Conservation (phyloP, 2,113 vertebrate species). For the Ailurus styani region DNA sequence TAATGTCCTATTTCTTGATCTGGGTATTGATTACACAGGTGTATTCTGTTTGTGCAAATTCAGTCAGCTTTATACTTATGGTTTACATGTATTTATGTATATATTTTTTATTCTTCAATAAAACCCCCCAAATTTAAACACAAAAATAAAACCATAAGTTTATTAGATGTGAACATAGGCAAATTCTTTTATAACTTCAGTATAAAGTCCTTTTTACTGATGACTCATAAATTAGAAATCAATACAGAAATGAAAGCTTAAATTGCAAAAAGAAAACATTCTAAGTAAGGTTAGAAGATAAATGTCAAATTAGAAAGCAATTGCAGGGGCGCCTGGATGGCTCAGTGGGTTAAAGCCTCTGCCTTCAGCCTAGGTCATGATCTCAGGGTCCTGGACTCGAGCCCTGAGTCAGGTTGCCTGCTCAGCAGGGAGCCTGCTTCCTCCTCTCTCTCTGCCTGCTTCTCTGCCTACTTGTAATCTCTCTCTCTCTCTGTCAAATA, state of each 20-base stretch:
- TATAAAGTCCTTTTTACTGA: background rate
- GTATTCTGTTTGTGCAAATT: background rate
- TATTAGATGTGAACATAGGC: background rate
- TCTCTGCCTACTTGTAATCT: no score
- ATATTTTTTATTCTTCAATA: background rate
- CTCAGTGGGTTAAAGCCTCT: no score
- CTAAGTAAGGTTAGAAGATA: background rate
- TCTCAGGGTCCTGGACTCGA: no score
- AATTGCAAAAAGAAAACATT: background rate
- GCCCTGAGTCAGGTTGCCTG: no score
- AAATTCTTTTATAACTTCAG: background rate
- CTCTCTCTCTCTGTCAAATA: no score
- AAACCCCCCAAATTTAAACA: background rate
- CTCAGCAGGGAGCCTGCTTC: no score
- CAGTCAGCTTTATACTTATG: background rate
- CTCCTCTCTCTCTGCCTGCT: no score
- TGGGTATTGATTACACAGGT: background rate
- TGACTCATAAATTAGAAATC: slow-evolving; percentile 21
- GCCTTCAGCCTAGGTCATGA: no score
- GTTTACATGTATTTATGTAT: background rate
- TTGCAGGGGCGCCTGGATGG: no score
- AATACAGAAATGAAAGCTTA: background rate
- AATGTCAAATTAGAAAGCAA: slow-evolving; percentile 12
- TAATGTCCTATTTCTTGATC: background rate
- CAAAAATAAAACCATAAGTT: background rate